These are phyloP conservation scores for Morpho deidamia DNA, from an alignment of 2,888 invertebrate genomes.

Conservation along the genomic window DNA sequence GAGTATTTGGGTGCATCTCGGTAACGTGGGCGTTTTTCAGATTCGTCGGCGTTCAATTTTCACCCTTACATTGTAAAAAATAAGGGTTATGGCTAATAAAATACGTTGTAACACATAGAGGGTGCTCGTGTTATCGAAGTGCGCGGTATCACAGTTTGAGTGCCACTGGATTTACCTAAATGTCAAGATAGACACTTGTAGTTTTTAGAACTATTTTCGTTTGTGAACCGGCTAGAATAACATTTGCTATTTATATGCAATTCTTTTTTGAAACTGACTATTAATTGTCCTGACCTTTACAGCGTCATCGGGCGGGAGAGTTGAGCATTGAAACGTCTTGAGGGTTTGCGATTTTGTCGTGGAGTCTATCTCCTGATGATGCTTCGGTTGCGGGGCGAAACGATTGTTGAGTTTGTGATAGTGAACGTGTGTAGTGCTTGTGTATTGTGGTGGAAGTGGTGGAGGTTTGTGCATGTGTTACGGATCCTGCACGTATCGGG, in stretches of 20 bases:
- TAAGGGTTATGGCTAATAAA: slow-evolving; percentile 22
- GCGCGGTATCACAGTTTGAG: slow-evolving; percentile 23
- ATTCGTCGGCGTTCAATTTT: slow-evolving; percentile 1
- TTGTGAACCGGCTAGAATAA: neutral
- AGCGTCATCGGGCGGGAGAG: too few species aligned
- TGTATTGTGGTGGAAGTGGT: too few species aligned
- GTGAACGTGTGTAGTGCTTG: too few species aligned
- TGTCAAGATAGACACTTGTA: slow-evolving; percentile 24
- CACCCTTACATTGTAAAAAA: neutral
- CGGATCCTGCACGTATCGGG: too few species aligned
- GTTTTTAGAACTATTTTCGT: slow-evolving; percentile 15
- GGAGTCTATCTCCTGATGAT: too few species aligned
- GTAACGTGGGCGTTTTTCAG: slow-evolving; percentile 15
- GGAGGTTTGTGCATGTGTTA: too few species aligned
- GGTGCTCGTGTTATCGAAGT: slow-evolving; percentile 22
- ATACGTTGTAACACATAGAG: slow-evolving; percentile 14
- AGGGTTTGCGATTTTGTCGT: too few species aligned
- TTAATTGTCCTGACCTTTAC: too few species aligned
- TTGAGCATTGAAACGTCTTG: too few species aligned
- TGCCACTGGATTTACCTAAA: slow-evolving; percentile 23
- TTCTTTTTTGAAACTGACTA: too few species aligned
- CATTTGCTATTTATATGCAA: neutral
- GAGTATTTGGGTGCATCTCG: slow-evolving; percentile 15
- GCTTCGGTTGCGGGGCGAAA: too few species aligned
- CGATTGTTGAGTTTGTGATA: too few species aligned